Base-by-base conservation (phyloP, 2,113 vertebrate species). In the Engystomops pustulosus region DNA sequence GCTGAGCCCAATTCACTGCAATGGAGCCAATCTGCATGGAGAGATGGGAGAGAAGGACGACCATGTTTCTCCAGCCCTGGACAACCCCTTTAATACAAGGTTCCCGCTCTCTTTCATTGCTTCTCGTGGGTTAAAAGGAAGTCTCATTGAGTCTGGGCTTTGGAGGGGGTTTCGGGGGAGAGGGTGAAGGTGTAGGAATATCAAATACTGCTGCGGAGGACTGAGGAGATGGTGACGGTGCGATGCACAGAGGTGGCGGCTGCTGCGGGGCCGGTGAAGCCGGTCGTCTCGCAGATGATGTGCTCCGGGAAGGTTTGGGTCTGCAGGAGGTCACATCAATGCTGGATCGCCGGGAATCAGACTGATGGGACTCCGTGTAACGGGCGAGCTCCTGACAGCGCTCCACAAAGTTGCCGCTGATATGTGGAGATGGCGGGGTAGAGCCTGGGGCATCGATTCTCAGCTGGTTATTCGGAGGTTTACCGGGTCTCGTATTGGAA, bases 331-430 rank as follows among this genome's bases (percentile, higher is more conserved):
- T 93, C 9, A 91, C 55, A 51, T 95, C 93, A 5, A 72, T 89
- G 0, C 90, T 90, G 80, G 91, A 90, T 27, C 93, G 87, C 25
- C 92, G 88, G 1, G 85, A 86, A 1, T 93, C 92, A 0, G 85
- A 3, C 27, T 88, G 90, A 1, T 81, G 78, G 0, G 70, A 80
- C 45, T 95, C 94, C 0, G 92, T 91, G 30, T 87, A 90, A 30
- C 94, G 94, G 1, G 93, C 96, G 10, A 94, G 91, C 82, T 96
- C 95, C 86, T 97, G 95, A 84, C 95, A 97, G 44, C 95, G 93
- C 87, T 97, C 95, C 45, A 95, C 95, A 0, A 97, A 96, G 88
- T 93, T 95, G 20, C 96, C 95, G 15, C 80, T 45, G 18, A 25
- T 90, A 88, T 44, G 78, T 72, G 51, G 38, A 9, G 30, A 44